Percentiles rank a stretch among this genome's conserved stretches.
Conservation (phyloP, 2,888 invertebrate genomes). For the Heliconius ismenius region DNA sequence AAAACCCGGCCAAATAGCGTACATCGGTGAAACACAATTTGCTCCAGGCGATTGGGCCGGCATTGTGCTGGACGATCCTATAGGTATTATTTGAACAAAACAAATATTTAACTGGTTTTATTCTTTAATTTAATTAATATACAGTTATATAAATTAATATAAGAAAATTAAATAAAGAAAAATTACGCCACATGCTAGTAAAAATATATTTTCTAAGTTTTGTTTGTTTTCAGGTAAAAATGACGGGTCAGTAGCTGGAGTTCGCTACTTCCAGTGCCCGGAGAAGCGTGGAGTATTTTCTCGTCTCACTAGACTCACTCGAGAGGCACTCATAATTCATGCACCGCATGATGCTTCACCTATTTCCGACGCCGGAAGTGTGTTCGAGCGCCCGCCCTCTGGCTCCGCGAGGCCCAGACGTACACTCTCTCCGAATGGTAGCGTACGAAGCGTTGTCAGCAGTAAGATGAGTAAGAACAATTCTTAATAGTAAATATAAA, state of each 20-base stretch:
- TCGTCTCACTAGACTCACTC: slow-evolving; percentile 91
- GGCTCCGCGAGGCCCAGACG: slow-evolving; percentile 72
- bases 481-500: background rate
- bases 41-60: slow-evolving; percentile 99
- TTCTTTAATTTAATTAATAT: background rate
- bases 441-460: slow-evolving; percentile 77
- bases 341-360: slow-evolving; percentile 75
- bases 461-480: slow-evolving; percentile 74
- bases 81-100: slow-evolving; percentile 81
- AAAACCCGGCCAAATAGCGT: slow-evolving; percentile 95
- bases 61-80: slow-evolving; percentile 95
- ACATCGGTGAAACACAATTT: slow-evolving; percentile 97
- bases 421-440: slow-evolving; percentile 76
- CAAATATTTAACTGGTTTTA: background rate
- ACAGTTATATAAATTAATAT: background rate
- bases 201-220: background rate
- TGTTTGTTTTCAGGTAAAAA: slow-evolving; percentile 89
- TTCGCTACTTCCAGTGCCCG: slow-evolving; percentile 96
- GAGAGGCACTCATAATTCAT: slow-evolving; percentile 84
- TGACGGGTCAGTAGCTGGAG: slow-evolving; percentile 96
- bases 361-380: slow-evolving; percentile 75
- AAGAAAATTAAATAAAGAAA: background rate
- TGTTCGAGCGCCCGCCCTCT: slow-evolving; percentile 74
- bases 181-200: background rate
- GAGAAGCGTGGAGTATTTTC: slow-evolving; percentile 97